Evolutionary conservation across 2,113 vertebrate genomes (phyloP), one percentile per base, ranked within the genome.

Genomic region (Lamprotornis superbus): DNA sequence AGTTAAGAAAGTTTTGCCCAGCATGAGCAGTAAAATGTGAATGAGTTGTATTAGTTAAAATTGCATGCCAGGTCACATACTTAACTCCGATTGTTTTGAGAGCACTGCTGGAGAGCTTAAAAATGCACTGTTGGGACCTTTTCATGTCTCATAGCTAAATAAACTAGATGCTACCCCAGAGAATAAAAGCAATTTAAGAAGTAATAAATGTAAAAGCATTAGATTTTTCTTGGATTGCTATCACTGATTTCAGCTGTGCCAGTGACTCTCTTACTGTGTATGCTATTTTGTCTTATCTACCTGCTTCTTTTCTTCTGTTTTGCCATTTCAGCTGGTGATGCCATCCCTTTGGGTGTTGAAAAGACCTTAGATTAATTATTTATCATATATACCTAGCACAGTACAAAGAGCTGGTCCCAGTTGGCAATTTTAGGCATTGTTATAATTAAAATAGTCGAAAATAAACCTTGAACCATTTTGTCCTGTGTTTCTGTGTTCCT

Each of bases 141-240:
- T 67, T 57, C 9, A 3, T 70, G 33, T 92, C 76, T 96, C n/a
- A 8, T n/a, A 71, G 68, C 85, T 64, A 44, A 42, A 63, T 79
- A 52, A 96, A 80, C 64, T 52, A 68, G 68, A 86, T 94, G n/a
- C 35, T 31, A 64, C 76, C 39, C 73, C 64, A 87, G 90, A 81
- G 85, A 94, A 68, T 35, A 56, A 84, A 88, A 75, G 74, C 65
- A 57, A 64, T 81, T 90, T 81, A 86, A 90, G 61, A 56, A 86
- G 40, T 83, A 95, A 90, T 96, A 71, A 68, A 93, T 94, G 53
- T 64, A 64, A 89, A 93, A 93, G 73, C 52, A 9, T 90, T 93
- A 93, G 23, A 63, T 90, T 93, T 77, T 88, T 69, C 59, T 95
- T 71, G 37, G 67, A 67, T 86, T 80, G 42, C 47, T 80, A 1